Percentiles rank a stretch among this genome's conserved stretches.
Conservation (phyloP, 2,888 invertebrate genomes). For the Hypercompe scribonia region DNA sequence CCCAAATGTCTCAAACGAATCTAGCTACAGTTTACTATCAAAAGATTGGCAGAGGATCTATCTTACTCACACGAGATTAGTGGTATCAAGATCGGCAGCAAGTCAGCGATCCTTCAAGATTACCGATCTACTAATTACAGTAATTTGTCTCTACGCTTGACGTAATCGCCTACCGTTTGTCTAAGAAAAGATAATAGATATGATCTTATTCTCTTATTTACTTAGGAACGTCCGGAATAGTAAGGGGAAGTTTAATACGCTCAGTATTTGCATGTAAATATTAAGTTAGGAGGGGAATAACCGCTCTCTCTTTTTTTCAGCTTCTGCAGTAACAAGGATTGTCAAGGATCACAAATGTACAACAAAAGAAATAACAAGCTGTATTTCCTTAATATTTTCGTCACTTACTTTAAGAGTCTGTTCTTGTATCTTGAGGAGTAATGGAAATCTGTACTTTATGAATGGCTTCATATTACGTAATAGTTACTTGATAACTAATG, state of each 20-base stretch:
- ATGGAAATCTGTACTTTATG: neutral
- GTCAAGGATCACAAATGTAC: neutral
- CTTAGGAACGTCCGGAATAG: neutral
- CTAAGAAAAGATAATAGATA: conserved; percentile 8
- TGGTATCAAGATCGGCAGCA: conserved; percentile 18
- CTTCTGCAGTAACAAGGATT: neutral
- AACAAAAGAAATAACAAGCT: neutral
- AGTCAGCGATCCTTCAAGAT: conserved; percentile 24
- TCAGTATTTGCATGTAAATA: neutral
- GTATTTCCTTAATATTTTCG: neutral
- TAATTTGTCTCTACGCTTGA: conserved; percentile 16
- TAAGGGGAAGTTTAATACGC: neutral
- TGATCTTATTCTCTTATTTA: conserved; percentile 2
- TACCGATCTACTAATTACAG: conserved; percentile 19
- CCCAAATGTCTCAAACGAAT: neutral
- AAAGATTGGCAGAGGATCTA: conserved; percentile 1
- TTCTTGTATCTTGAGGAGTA: neutral
- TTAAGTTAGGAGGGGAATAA: neutral
- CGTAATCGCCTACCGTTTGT: conserved; percentile 5
- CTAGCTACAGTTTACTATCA: neutral
- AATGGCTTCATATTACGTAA: neutral
- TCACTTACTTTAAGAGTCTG: neutral
- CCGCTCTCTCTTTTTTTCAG: neutral
- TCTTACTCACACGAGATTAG: conserved; percentile 16
- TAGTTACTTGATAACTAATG: neutral